Conservation (phyloP, 2,888 invertebrate species). For the Cosmorhoe ocellata region DNA sequence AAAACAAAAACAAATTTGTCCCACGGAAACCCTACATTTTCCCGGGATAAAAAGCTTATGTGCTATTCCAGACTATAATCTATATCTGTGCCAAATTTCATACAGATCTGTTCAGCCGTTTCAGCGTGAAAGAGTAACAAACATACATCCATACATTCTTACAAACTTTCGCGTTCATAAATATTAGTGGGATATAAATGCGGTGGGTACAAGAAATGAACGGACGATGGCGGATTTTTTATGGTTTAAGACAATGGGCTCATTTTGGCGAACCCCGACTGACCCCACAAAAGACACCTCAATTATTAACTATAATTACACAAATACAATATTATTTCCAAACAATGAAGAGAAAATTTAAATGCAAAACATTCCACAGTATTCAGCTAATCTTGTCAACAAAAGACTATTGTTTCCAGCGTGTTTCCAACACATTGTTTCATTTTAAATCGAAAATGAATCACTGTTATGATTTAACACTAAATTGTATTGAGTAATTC, state of each 20-base stretch:
- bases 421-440: constrained; percentile 71
- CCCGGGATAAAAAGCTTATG: no score
- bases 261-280: constrained; percentile 18
- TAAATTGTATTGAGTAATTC: constrained; percentile 77
- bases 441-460: constrained; percentile 75
- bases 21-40: no score
- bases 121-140: no score
- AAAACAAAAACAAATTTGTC: no score
- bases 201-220: not conserved
- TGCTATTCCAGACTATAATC: no score
- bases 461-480: constrained; percentile 77
- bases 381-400: constrained; percentile 81
- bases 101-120: no score
- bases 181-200: no score
- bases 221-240: not conserved
- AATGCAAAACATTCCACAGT: constrained; percentile 78
- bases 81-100: no score
- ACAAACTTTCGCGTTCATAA: no score
- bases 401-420: constrained; percentile 75
- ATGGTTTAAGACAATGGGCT: constrained; percentile 21
- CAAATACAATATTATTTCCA: constrained; percentile 58
- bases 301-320: constrained; percentile 23
- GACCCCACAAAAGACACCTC: constrained; percentile 22
- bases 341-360: constrained; percentile 76
- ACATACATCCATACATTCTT: no score